Conservation (phyloP, 1,140 invertebrate species). For the Laodelphax striatellus region DNA sequence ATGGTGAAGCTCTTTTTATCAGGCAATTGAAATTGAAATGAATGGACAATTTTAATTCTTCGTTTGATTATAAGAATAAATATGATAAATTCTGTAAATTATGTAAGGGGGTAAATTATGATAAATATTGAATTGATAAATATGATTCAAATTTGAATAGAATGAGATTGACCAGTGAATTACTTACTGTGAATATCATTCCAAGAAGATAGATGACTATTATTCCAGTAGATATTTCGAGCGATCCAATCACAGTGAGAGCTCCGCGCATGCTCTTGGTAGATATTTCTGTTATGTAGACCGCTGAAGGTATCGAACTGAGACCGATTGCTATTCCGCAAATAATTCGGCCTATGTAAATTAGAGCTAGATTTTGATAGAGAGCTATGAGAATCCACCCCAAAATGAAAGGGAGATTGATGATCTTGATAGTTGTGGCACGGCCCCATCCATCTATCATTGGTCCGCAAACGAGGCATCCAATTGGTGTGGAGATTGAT, state of each 20-base stretch:
- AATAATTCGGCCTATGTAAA: slow-evolving; percentile 43
- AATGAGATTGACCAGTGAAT: slow-evolving; percentile 35
- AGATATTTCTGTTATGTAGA: slow-evolving; percentile 48
- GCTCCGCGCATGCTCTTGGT: slow-evolving; percentile 38
- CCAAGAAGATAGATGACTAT: slow-evolving; percentile 45
- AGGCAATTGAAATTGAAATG: too few species aligned
- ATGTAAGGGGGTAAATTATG: too few species aligned
- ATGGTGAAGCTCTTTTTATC: too few species aligned
- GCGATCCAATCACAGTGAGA: slow-evolving; percentile 43
- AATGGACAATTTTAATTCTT: too few species aligned
- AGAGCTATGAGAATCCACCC: neutral
- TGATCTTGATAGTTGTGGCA: slow-evolving; percentile 38
- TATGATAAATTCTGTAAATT: too few species aligned
- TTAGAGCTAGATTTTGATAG: slow-evolving; percentile 2
- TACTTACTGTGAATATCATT: slow-evolving; percentile 35
- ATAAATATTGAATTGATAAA: too few species aligned
- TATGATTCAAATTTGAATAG: too few species aligned
- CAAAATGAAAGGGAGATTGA: slow-evolving; percentile 37
- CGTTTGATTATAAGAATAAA: too few species aligned
- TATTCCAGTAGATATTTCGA: slow-evolving; percentile 44
- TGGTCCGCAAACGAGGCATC: slow-evolving; percentile 38
- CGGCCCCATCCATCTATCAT: slow-evolving; percentile 50
- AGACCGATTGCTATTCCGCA: slow-evolving; percentile 49
- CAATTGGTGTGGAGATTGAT: slow-evolving; percentile 38
- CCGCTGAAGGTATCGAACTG: slow-evolving; percentile 43